phyloP scores from a whole-genome alignment of 2,797 vertebrate genomes.

The Glossophaga mutica region DNA sequence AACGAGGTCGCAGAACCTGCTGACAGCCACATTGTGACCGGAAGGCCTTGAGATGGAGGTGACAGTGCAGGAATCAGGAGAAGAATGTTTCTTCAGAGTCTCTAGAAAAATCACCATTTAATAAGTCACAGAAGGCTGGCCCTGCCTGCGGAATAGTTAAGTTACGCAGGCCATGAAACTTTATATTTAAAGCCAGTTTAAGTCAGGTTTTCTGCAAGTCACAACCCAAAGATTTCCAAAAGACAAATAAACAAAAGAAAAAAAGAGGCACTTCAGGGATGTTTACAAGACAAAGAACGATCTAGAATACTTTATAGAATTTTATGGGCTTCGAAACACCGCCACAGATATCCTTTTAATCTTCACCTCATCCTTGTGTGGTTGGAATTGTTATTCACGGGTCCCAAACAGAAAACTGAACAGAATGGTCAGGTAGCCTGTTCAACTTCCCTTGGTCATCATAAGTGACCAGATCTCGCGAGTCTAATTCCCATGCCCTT shows the following conservation, averaged over 20 bases:
- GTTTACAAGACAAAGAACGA: neutral
- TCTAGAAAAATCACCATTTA: neutral
- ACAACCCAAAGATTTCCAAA: constrained; percentile 18
- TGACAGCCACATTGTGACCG: neutral
- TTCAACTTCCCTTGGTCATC: neutral
- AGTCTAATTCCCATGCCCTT: neutral
- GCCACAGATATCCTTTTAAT: neutral
- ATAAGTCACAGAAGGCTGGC: neutral
- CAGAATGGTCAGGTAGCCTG: neutral
- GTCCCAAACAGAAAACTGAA: neutral
- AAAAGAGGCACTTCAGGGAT: neutral
- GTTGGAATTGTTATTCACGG: neutral
- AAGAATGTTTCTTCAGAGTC: neutral
- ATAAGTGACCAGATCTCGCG: neutral
- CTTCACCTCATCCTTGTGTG: neutral
- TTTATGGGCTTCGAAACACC: neutral
- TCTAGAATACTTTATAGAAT: neutral
- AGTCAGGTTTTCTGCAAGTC: neutral
- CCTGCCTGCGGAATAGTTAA: neutral
- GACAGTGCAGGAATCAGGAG: neutral
- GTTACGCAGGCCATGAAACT: neutral
- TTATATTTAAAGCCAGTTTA: constrained; percentile 32
- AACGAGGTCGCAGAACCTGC: neutral
- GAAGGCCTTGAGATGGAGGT: neutral
- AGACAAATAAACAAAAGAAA: neutral